These are phyloP conservation scores for Corythaeola cristata DNA, from an alignment of 2,113 vertebrate species.

Conservation along the genomic window DNA sequence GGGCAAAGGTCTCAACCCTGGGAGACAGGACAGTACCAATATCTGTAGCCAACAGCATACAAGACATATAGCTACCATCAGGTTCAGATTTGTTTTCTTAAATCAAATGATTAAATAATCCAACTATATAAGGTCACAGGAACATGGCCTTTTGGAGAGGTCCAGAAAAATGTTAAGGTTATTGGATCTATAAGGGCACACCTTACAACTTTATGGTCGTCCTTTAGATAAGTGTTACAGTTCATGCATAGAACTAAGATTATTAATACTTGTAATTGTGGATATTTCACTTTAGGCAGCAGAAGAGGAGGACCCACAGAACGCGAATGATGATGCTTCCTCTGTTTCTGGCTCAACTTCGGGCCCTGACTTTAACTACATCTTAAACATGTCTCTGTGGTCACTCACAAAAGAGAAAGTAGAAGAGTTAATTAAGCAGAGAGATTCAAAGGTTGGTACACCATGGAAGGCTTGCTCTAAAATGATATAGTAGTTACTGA, in stretches of 20 bases:
- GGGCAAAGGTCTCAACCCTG: background rate
- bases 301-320: slow-evolving; percentile 87
- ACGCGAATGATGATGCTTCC: slow-evolving; percentile 86
- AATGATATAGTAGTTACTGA: background rate
- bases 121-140: background rate
- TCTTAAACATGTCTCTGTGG: slow-evolving; percentile 98
- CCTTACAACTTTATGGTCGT: background rate
- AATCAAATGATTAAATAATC: background rate
- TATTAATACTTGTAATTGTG: background rate
- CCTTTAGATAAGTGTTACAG: background rate
- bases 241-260: background rate
- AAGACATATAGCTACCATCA: background rate
- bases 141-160: background rate
- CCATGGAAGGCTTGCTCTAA: slow-evolving; percentile 2
- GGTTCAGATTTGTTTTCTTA: background rate
- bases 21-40: background rate
- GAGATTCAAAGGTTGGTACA: slow-evolving; percentile 90
- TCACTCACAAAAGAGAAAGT: slow-evolving; percentile 97
- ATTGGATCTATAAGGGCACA: background rate
- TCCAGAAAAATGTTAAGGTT: background rate
- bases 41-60: background rate
- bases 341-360: slow-evolving; percentile 86
- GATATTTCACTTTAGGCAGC: slow-evolving; percentile 76
- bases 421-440: slow-evolving; percentile 93
- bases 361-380: slow-evolving; percentile 98